Evolutionary conservation across 2,888 invertebrate species (phyloP), one percentile per base, ranked within the genome.

Genomic region (Morpho deidamia): DNA sequence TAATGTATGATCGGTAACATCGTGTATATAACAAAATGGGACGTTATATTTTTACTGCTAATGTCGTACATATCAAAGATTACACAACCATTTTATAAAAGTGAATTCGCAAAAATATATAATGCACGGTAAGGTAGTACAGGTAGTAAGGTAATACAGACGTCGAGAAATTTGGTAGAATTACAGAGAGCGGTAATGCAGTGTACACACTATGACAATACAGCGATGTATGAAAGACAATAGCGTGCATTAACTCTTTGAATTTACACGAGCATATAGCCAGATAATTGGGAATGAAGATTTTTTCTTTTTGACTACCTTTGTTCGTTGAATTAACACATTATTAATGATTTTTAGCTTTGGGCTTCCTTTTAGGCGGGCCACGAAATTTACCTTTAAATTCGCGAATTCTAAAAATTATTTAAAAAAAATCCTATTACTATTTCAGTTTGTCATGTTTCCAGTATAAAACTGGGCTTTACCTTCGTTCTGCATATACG

Each of bases 261-360:
- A 81, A 81, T 80, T 79, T 81, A 83, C 83, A 82, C 86, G 83
- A 84, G 86, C 83, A 84, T 82, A 84, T 83, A 80, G 78, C 8
- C 76, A 81, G 85, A 86, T 87, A 86, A 84, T 83, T 77, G 76
- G 74, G 75, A 78, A 73, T 73, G 67, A 34, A 64, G 64, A 69
- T 78, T 76, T 78, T 76, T 82, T 81, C 83, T 78, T 83, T 83
- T 64, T 52, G 43, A 60, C 53, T 46, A 48, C 48, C 51, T 55
- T 55, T 58, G 45, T 54, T 50, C 47, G 43, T 42, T 11, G 39
- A 50, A 56, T 58, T 55, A 37, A 40, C 54, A 51, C 52, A 52
- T 41, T 56, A 56, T 51, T 51, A 51, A 55, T 51, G 49, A 49
- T 49, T 49, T 49, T 41, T n/a, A 41, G 34, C 48, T 41, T 49